Percentiles rank a stretch among this genome's conserved stretches.
Evolutionary conservation across 2,888 invertebrate genomes (phyloP).

Genomic region (Sepioteuthis lessoniana): DNA sequence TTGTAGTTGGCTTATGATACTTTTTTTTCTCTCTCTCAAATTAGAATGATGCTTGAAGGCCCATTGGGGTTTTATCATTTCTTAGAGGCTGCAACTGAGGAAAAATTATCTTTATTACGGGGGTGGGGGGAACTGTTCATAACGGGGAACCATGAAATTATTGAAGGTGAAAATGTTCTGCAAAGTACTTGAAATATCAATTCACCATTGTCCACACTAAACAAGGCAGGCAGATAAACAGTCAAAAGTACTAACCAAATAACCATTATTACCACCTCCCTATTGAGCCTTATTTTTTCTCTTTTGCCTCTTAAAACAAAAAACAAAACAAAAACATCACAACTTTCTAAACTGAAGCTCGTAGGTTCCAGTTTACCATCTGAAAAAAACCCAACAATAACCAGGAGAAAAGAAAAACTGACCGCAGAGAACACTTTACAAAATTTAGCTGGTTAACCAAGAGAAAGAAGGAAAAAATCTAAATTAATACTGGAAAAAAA

Average conservation of each 20-base stretch:
- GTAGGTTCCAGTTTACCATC: background rate
- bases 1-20: slow-evolving; percentile 4
- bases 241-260: background rate
- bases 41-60: slow-evolving; percentile 9
- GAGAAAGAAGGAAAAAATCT: background rate
- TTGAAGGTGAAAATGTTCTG: slow-evolving; percentile 1
- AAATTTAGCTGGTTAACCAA: background rate
- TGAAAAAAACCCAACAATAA: background rate
- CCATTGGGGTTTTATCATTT: background rate
- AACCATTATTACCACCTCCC: background rate
- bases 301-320: too few relatives aligned
- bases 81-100: background rate
- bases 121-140: background rate
- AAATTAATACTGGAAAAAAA: too few relatives aligned
- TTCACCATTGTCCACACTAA: background rate
- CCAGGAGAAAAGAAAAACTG: background rate
- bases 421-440: background rate
- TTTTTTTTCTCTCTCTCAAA: background rate
- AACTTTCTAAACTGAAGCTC: background rate
- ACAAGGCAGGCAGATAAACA: background rate
- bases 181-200: slow-evolving; percentile 23
- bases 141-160: slow-evolving; percentile 25
- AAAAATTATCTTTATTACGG: background rate
- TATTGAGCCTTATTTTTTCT: background rate
- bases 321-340: background rate